Evolutionary conservation across 2,888 invertebrate species (phyloP).

Genomic region (Pristionchus entomophagus): DNA sequence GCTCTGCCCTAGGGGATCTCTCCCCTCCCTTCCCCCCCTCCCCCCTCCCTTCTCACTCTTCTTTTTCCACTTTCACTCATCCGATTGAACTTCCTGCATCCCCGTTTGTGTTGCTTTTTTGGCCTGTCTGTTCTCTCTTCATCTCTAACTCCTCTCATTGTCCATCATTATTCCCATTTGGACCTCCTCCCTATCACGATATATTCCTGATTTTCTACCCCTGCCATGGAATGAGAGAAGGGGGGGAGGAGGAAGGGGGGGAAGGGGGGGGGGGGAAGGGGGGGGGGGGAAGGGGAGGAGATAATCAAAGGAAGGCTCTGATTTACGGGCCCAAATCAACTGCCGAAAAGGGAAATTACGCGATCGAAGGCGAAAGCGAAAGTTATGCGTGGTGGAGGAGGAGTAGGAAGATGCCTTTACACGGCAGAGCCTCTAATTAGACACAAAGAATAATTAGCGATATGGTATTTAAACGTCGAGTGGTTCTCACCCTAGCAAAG

Average conservation of each 20-base stretch:
- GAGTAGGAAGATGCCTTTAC: neutral
- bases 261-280: neutral
- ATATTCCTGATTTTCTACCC: conserved; percentile 37
- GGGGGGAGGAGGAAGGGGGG: neutral
- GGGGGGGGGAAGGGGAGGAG: neutral
- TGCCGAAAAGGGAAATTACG: neutral
- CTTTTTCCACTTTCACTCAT: conserved; percentile 1
- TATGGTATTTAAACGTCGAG: neutral
- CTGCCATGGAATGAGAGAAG: neutral
- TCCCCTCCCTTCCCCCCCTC: neutral
- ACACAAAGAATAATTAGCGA: neutral
- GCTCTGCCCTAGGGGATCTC: neutral
- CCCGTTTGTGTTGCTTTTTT: conserved; percentile 16
- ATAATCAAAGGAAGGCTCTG: neutral
- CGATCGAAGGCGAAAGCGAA: too few relatives aligned
- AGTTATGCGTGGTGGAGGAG: neutral
- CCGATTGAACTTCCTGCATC: neutral
- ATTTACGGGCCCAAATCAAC: neutral
- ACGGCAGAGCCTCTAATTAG: neutral
- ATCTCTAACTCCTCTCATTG: neutral
- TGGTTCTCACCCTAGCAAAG: neutral
- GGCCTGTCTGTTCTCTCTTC: neutral
- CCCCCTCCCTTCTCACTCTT: neutral
- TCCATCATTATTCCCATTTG: conserved; percentile 13
- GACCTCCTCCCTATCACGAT: neutral